Base-by-base conservation (phyloP, 92 coral and sea anemone genomes). In the Umimayanthus chanpuru region DNA sequence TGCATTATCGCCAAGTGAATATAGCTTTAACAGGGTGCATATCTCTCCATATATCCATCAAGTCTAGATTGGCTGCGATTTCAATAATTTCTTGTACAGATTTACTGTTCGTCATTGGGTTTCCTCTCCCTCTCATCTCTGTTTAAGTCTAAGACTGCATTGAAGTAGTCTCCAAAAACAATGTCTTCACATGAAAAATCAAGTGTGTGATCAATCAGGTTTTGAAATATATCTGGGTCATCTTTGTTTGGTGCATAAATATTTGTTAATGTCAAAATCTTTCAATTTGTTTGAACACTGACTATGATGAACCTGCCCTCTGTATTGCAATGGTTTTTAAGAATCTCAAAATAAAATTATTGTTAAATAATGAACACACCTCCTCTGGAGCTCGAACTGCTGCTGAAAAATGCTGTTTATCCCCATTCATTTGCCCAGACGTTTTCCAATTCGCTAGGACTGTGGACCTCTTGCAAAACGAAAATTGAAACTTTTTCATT, bases 391-490 rank as follows among this genome's bases (percentile, higher is more conserved):
- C 82, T 86, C 49, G 89, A 86, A 7, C 66, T 72, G 49, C 82
- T 75, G 89, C 89, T 86, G 74, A 86, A 86, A 39, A 77, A 47
- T 36, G 75, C 84, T 25, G 74, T 86, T 39, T 55, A 86, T 2
- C 89, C 89, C 89, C 77, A 86, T 86, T 77, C 85, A 64, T 80
- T 73, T 86, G 72, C 80, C 89, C 89, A 77, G 15, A 61, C 16
- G 47, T 32, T 32, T 32, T 32, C 36, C 36, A 32, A 32, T 32
- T 32, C 36, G 36, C 36, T 32, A 32, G 36, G 2, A 32, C 36
- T 32, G 36, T 85, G 88, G 43, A 86, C 89, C 81, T 86, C 89
- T 86, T 86, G 84, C 43, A 87, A 38, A 40, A 87, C 66, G 65
- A 77, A 87, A 87, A 77, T 73, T 39, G 78, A 87, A 61, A 40